Evolutionary conservation across 2,888 invertebrate genomes (phyloP), one percentile per base, ranked within the genome.

Genomic region (Nomada ruficornis): DNA sequence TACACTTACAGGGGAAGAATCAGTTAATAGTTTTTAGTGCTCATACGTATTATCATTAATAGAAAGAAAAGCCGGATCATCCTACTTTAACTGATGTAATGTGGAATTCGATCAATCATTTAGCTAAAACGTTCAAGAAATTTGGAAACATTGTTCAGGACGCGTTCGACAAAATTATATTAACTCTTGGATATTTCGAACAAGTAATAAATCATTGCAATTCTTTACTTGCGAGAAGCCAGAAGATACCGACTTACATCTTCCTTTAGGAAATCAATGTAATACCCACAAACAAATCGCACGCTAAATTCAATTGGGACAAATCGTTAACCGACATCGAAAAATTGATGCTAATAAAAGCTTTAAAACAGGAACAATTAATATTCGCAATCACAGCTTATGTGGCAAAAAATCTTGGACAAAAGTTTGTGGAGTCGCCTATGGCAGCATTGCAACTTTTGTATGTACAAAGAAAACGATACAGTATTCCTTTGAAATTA

Each of bases 361-460:
- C 96, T 42, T 95, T 98, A 67, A 96, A 96, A 87, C 97, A 97
- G 93, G 97, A 98, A 90, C 97, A 97, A 93, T 94, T 98, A 26
- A 96, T 98, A 42, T 96, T 97, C 90, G 97, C 97, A 1, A 96
- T 98, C 11, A 96, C 97, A 0, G 96, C 97, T 84, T 98, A 97
- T 93, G 97, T 98, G 1, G 95, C 96, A 89, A 94, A 94, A 52
- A 97, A 97, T 87, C 95, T 98, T 23, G 98, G 98, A 0, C 94
- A 95, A 70, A 95, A 95, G 68, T 98, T 98, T 92, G 96, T 98
- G 7, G 98, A 98, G 93, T 97, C 97, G 82, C 97, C 98, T 0
- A 95, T 97, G 44, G 96, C 97, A 4, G 96, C 96, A 74, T 94
- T 98, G 77, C 95, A 95, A 77, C 94, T 95, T 50, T 90, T 96